Evolutionary conservation across 2,797 vertebrate species (phyloP), one percentile per base, ranked within the genome.

Genomic region (Mus caroli): DNA sequence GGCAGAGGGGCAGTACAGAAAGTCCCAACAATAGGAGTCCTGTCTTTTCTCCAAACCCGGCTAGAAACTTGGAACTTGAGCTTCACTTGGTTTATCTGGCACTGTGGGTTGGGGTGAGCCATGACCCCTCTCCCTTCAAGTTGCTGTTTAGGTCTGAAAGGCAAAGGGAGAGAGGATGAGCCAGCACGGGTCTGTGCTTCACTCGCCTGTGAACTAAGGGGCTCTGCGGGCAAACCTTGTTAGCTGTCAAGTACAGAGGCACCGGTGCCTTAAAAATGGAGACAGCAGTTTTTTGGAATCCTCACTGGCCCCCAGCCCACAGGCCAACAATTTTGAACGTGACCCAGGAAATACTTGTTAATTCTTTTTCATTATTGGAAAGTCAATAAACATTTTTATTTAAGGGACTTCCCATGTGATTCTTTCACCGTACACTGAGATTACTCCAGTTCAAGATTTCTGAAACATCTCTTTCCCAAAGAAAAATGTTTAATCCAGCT

Each of bases 1-100:
- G 98, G 99, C 95, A 99, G 92, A 0, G 89, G 92, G 0, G 97
- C 97, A 0, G 97, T 97, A 77, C 99, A 99, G 97, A 99, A 97
- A 40, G 62, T 98, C 94, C 98, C 98, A 0, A 56, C 43, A 26
- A 98, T 28, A 0, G 40, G 64, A 14, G 97, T 64, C 24, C 89
- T 95, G 3, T 98, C 97, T 73, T 86, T 98, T 87, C 26, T 98
- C 98, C 98, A 98, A 56, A 98, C 93, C 0, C 3, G 56, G 1
- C 83, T 94, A 71, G 92, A 96, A 93, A 98, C 95, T 22, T 96
- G 97, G 7, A 98, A 95, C 46, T 97, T 97, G 87, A 98, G 88
- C 5, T 83, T 97, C 62, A 98, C 96, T 0, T 58, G 97, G 78
- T 96, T 91, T 73, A 98, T 83, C 82, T 98, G 96, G 95, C 98